These are phyloP conservation scores for Delphinapterus leucas DNA, from an alignment of 2,113 vertebrate species.

Conservation along the genomic window DNA sequence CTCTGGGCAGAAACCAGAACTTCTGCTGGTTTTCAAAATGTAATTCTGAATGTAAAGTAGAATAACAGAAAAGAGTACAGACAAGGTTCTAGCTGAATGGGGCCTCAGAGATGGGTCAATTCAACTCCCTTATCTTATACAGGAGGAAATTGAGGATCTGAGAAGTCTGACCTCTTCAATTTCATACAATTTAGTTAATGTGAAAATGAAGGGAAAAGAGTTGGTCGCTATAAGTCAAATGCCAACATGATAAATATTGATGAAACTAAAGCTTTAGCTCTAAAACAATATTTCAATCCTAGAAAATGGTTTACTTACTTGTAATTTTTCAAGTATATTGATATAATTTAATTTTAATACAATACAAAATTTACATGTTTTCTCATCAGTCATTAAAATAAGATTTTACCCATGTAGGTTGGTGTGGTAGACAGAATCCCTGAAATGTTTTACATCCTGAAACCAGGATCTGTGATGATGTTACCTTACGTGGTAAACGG, in stretches of 20 bases:
- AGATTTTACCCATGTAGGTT: background rate
- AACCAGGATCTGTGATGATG: background rate
- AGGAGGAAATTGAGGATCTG: background rate
- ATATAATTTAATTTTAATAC: background rate
- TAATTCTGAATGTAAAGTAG: slow-evolving; percentile 11
- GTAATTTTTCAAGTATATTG: background rate
- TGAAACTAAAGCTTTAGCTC: background rate
- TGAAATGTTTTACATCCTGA: background rate
- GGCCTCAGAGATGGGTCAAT: background rate
- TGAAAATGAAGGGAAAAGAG: background rate
- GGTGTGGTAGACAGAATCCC: background rate
- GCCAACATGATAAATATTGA: background rate
- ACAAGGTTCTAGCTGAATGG: background rate
- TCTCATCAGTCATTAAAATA: background rate
- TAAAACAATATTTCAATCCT: background rate
- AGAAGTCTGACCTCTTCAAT: background rate
- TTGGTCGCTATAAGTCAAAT: background rate
- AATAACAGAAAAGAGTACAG: background rate
- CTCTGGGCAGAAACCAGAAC: background rate
- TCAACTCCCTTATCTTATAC: background rate
- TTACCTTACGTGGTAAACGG: background rate
- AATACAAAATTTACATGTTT: background rate
- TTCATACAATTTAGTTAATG: background rate
- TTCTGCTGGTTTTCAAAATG: background rate
- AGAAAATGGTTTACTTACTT: background rate